These are phyloP conservation scores for Anagyrus pseudococci DNA, from an alignment of 2,888 invertebrate species.

Conservation along the genomic window DNA sequence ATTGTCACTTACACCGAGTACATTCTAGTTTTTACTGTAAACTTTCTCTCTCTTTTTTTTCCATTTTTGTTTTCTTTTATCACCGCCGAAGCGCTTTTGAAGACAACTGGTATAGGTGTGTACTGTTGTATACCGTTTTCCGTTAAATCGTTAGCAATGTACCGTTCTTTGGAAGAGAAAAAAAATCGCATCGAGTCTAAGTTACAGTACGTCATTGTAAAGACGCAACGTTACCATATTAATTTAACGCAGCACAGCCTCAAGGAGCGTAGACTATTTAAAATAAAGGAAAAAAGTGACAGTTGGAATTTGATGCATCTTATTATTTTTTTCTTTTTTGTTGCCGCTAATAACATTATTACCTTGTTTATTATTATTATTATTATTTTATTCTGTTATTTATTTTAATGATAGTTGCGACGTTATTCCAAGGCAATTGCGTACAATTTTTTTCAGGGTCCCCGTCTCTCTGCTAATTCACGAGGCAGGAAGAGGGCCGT, in stretches of 20 bases:
- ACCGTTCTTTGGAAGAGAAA: too few relatives aligned
- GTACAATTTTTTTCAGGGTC: slow-evolving; percentile 36
- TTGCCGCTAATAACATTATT: neutral
- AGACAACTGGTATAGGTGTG: too few relatives aligned
- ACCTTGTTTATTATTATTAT: neutral
- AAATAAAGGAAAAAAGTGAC: neutral
- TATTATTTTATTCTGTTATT: slow-evolving; percentile 4
- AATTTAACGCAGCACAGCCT: neutral
- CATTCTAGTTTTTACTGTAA: neutral
- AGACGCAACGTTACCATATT: neutral
- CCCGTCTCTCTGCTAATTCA: slow-evolving; percentile 42
- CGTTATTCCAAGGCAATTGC: slow-evolving; percentile 39
- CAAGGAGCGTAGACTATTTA: neutral
- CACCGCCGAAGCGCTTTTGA: too few relatives aligned
- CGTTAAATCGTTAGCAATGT: too few relatives aligned
- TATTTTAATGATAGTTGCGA: slow-evolving; percentile 31
- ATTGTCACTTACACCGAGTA: neutral
- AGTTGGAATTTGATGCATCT: neutral
- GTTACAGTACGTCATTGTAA: neutral
- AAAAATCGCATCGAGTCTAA: neutral
- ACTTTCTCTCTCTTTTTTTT: neutral
- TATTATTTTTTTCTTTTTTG: neutral
- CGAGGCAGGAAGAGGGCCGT: neutral
- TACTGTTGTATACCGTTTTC: too few relatives aligned
- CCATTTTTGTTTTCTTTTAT: neutral